phyloP scores from a whole-genome alignment of 1,140 invertebrate species.

The Drosophila malerkotliana region DNA sequence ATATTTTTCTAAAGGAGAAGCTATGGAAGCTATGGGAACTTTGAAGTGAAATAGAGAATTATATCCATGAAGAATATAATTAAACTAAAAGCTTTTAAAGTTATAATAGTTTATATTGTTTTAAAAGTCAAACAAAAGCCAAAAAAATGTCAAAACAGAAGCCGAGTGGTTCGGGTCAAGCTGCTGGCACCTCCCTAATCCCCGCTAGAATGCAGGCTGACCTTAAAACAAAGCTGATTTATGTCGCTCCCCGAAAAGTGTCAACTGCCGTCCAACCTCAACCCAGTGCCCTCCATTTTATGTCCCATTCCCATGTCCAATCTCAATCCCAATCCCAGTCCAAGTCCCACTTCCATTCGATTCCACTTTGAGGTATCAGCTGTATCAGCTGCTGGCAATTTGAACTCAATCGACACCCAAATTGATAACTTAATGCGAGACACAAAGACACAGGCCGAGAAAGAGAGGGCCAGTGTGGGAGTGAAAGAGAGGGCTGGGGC shows the following conservation, averaged over 20 bases:
- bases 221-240: slow-evolving; percentile 68
- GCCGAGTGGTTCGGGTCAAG: slow-evolving; percentile 26
- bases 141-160: slow-evolving; percentile 16
- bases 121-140: background rate
- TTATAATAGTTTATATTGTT: background rate
- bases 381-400: slow-evolving; percentile 77
- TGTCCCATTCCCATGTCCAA: background rate
- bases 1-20: background rate
- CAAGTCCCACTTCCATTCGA: slow-evolving; percentile 15
- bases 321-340: background rate
- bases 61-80: too few species aligned
- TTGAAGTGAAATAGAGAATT: background rate
- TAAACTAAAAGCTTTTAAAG: background rate
- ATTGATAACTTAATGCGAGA: slow-evolving; percentile 77
- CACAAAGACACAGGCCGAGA: slow-evolving; percentile 5
- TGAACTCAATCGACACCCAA: slow-evolving; percentile 73
- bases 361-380: slow-evolving; percentile 12
- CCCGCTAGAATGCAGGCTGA: slow-evolving; percentile 45
- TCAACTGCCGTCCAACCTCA: slow-evolving; percentile 61
- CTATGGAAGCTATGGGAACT: too few species aligned
- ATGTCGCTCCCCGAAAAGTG: slow-evolving; percentile 72
- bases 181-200: slow-evolving; percentile 29
- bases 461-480: slow-evolving; percentile 8
- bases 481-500: slow-evolving; percentile 1
- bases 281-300: slow-evolving; percentile 66